Percentiles rank a stretch among this genome's conserved stretches.
Evolutionary conservation across 2,113 vertebrate species (phyloP).

Genomic region (Climacteris rufus): DNA sequence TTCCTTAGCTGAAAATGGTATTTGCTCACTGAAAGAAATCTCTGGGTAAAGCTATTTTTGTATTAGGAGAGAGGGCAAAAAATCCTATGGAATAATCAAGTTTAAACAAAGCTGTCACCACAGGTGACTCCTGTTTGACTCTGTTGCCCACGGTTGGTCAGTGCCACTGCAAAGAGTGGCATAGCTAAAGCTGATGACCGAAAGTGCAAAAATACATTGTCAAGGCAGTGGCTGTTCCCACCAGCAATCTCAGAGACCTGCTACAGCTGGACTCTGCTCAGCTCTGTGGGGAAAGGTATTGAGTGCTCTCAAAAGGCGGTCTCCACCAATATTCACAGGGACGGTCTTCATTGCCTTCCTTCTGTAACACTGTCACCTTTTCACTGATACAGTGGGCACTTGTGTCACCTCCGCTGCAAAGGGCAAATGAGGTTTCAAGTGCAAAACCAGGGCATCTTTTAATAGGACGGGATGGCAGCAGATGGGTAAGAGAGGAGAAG

Average conservation of each 20-base stretch:
- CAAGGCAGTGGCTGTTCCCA: not conserved
- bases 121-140: not conserved
- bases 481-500: not conserved
- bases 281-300: not conserved
- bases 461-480: not conserved
- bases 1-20: not conserved
- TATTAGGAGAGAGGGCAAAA: not conserved
- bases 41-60: not conserved
- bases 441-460: not conserved
- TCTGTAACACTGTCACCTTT: not conserved
- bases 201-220: not conserved
- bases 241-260: constrained; percentile 38
- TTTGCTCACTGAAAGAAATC: not conserved
- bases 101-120: not conserved
- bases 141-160: not conserved
- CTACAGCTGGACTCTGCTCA: not conserved
- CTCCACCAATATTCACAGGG: not conserved
- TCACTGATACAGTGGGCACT: not conserved
- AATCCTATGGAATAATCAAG: not conserved
- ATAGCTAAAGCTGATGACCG: not conserved
- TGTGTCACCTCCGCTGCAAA: not conserved
- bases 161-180: not conserved
- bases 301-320: not conserved
- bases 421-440: not conserved
- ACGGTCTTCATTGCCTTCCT: not conserved